Evolutionary conservation across 2,888 invertebrate genomes (phyloP), one percentile per base, ranked within the genome.

Genomic region (Tachina grossa): DNA sequence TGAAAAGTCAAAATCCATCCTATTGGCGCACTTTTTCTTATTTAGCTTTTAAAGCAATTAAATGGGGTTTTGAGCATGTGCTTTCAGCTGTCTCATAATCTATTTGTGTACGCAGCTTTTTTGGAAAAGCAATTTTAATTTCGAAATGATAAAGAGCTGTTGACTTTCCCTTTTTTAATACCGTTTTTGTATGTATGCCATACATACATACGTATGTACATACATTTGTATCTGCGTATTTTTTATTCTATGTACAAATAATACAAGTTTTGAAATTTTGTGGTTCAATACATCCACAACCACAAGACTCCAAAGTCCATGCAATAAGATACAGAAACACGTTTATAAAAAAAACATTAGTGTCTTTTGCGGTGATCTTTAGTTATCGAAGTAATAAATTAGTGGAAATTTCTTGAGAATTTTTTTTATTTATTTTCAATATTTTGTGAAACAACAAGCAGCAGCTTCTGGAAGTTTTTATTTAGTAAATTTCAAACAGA

Each of bases 271-370:
- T 71, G 57, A 31, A 76, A 76, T 43, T 61, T 65, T 85, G 75
- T 53, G 78, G 68, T 75, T 65, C 9, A 51, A 69, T 49, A 49
- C 43, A 75, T 59, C 1, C 22, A 77, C 61, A 72, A 53, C 49
- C 71, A 43, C 41, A 61, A 71, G 71, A 76, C 19, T 85, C 79
- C 83, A 85, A 85, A 85, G 82, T 85, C 82, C 79, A 85, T 51
- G 74, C 51, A 65, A 72, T 31, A 4, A 59, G 57, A 77, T 57
- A 72, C 65, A 19, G 57, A 53, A 16, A 66, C 22, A 75, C 14
- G 6, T 31, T 31, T 31, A 31, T 31, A 31, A 31, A 8, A 14
- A 49, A 49, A n/a, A 49, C 8, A 49, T 11, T 49, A 4, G 68
- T 75, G 59, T 61, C 51, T 53, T 57, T 72, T 71, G 77, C 51